Evolutionary conservation across 2,888 invertebrate species (phyloP).

Genomic region (Eupithecia pulchellata): DNA sequence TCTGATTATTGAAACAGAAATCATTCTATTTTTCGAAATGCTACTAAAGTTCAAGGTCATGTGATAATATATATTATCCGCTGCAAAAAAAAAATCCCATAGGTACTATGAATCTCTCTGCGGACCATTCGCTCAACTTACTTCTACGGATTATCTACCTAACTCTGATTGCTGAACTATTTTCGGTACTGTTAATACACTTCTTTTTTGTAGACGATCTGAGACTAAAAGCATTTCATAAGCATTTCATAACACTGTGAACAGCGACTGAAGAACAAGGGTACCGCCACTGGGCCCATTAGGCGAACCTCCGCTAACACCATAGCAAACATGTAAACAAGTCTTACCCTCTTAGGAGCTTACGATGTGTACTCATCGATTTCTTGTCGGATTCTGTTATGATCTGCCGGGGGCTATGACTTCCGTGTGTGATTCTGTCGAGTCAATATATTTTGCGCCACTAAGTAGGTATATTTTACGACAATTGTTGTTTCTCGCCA

Average conservation of each 20-base stretch:
- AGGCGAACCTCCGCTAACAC: constrained; percentile 64
- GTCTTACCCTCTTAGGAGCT: constrained; percentile 45
- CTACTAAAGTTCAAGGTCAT: not conserved
- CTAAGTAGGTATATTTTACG: not conserved
- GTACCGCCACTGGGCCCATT: constrained; percentile 62
- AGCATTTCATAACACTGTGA: constrained; percentile 40
- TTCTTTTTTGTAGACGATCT: not conserved
- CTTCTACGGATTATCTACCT: not conserved
- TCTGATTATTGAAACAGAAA: not conserved
- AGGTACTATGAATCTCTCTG: not conserved
- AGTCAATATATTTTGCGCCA: not conserved
- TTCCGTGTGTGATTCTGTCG: not conserved
- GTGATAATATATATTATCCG: not conserved
- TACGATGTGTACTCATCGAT: constrained; percentile 48
- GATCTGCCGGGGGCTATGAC: not conserved
- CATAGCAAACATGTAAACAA: constrained; percentile 72
- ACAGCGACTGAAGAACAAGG: constrained; percentile 55
- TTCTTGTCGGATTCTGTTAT: constrained; percentile 33
- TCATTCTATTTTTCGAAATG: not conserved
- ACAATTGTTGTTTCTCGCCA: not conserved
- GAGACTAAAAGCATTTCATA: constrained; percentile 20
- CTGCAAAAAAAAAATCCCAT: not conserved
- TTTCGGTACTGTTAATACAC: not conserved
- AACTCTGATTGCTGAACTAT: not conserved
- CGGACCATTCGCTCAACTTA: not conserved